Percentiles rank a stretch among this genome's conserved stretches.
Conservation (phyloP, 2,797 vertebrate species). For the Typhlichthys eigenmanni region DNA sequence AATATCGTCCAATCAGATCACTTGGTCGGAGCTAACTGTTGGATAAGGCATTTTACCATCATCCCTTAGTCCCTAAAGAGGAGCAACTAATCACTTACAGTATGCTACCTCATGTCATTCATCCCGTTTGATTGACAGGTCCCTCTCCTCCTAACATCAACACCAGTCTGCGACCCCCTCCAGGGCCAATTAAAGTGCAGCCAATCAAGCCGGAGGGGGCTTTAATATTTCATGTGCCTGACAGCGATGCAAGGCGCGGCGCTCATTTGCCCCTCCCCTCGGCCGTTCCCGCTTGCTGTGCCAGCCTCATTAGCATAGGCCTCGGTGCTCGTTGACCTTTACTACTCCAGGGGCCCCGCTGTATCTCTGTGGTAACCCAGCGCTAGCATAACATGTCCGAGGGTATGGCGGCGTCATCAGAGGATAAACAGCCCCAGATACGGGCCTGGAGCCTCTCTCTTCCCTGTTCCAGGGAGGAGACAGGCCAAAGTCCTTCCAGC, state of each 20-base stretch:
- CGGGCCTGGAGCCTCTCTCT: too few relatives aligned
- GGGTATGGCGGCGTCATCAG: neutral
- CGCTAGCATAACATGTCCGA: slow-evolving; percentile 40
- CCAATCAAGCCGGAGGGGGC: neutral
- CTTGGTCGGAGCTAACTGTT: too few relatives aligned
- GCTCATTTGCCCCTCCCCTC: neutral
- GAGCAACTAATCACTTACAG: too few relatives aligned
- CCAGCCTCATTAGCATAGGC: slow-evolving; percentile 72
- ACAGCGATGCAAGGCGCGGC: neutral
- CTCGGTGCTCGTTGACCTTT: slow-evolving; percentile 79
- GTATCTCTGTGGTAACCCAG: slow-evolving; percentile 68
- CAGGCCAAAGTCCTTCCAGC: too few relatives aligned
- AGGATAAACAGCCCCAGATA: neutral
- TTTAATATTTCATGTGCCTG: slow-evolving; percentile 2
- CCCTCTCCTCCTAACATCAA: neutral
- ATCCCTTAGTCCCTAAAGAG: too few relatives aligned
- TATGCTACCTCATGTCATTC: too few relatives aligned
- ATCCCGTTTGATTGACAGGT: too few relatives aligned
- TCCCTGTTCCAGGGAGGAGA: too few relatives aligned
- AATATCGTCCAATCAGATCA: too few relatives aligned
- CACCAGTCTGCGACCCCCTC: neutral
- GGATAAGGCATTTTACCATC: too few relatives aligned
- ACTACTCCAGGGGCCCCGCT: slow-evolving; percentile 80
- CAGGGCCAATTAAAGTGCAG: neutral
- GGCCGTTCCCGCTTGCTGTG: slow-evolving; percentile 41